Conservation (phyloP, 2,113 vertebrate genomes). For the Corythornis madagascariensis region DNA sequence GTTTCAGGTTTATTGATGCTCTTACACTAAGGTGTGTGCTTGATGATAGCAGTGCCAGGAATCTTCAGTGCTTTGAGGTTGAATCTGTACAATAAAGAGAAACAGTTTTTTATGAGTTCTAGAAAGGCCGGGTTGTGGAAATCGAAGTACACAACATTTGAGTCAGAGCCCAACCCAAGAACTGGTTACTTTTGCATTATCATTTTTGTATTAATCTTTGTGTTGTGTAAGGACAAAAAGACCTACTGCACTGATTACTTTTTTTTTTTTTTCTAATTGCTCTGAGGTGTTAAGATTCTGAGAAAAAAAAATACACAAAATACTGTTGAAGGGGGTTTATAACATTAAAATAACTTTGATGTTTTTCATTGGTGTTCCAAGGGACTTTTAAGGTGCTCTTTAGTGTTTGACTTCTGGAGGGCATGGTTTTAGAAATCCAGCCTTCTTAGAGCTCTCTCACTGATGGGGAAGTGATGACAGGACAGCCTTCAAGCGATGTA, state of each 20-base stretch:
- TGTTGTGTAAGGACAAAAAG: constrained; percentile 37
- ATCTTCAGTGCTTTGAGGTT: not conserved
- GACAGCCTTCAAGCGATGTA: constrained; percentile 38
- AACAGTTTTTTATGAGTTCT: not conserved
- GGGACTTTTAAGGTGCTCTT: constrained; percentile 34
- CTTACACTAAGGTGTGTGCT: not conserved
- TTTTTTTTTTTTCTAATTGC: not conserved
- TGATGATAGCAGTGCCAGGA: not conserved
- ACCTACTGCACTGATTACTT: constrained; percentile 26
- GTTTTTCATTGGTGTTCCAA: not conserved
- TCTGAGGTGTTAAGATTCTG: constrained; percentile 2
- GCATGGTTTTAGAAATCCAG: constrained; percentile 40
- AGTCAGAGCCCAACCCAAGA: not conserved
- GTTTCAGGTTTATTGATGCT: not conserved
- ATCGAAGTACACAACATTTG: not conserved
- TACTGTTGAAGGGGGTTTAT: not conserved
- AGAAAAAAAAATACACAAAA: constrained; percentile 31
- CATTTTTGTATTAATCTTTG: not conserved
- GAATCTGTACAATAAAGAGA: not conserved
- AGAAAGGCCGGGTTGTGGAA: not conserved
- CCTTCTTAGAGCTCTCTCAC: constrained; percentile 34
- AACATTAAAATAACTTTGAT: constrained; percentile 9
- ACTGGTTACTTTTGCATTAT: not conserved
- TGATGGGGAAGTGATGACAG: not conserved
- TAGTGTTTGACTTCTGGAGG: constrained; percentile 47